Base-by-base conservation (phyloP, 2,888 invertebrate species). In the Agrotis puta region DNA sequence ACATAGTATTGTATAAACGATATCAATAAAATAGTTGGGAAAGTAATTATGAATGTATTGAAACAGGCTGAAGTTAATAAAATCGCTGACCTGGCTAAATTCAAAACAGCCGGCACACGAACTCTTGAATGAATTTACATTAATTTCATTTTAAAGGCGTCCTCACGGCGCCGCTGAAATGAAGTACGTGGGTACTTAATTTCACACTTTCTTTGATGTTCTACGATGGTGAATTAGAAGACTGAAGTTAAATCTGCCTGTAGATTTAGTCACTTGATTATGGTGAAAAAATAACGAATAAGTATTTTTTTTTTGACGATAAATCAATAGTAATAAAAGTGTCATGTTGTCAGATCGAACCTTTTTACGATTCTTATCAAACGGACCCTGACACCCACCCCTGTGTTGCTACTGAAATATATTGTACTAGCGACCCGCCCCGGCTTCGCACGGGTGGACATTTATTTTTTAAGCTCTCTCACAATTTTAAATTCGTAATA, bases 101-200 rank as follows among this genome's bases (percentile, higher is more conserved):
- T 69, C 24, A 70, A 77, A 22, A 39, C 53, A 50, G n/a, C n/a
- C n/a, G 33, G 54, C 48, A n/a, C 14, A 18, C 24, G 77, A 47
- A 33, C 59, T 56, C 48, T 61, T 69, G 50, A 50, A 69, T 77
- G 16, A 54, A 74, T 69, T 74, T 68, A 59, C 59, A 77, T 68
- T 4, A 16, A 67, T 53, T 74, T 45, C 2, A 53, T 20, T 33
- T 20, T 20, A 24, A 53, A n/a, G 14, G 20, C 24, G 16, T 27
- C 14, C 39, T 47, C 54, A 64, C 39, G 24, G 22, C 14, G 48
- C 11, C 39, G 39, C 9, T 14, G 18, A 14, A 56, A 22, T 33
- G 16, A 33, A 65, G 22, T 24, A 9, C 24, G 13, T 9, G n/a
- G 9, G 39, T 45, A 16, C 18, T 45, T 64, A 1, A 24, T 16